These are phyloP conservation scores for Chrysolina haemoptera DNA, from an alignment of 2,888 invertebrate genomes.

Conservation along the genomic window DNA sequence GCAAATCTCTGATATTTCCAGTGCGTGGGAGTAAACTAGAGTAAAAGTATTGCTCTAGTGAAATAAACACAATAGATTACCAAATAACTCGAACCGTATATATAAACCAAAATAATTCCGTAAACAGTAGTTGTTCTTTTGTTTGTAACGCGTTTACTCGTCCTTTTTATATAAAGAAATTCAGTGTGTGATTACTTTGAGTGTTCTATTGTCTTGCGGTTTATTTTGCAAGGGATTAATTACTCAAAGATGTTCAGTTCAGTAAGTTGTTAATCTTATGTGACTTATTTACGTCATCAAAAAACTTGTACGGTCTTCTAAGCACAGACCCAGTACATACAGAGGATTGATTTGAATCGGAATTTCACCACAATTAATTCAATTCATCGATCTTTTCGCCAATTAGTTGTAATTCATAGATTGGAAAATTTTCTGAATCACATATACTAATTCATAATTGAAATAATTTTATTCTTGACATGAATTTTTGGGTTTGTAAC, in stretches of 20 bases:
- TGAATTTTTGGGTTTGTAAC: too few relatives aligned
- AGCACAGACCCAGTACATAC: too few relatives aligned
- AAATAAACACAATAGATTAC: constrained; percentile 68
- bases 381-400: too few relatives aligned
- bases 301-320: not conserved
- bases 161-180: constrained; percentile 1
- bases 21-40: constrained; percentile 64
- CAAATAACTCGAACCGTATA: constrained; percentile 63
- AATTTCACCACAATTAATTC: not conserved
- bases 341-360: not conserved
- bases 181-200: constrained; percentile 16
- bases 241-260: not conserved
- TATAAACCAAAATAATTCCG: constrained; percentile 67
- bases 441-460: too few relatives aligned
- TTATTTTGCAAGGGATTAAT: constrained; percentile 21
- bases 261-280: not conserved
- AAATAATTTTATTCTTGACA: too few relatives aligned
- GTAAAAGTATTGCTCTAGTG: constrained; percentile 67
- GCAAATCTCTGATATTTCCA: constrained; percentile 32
- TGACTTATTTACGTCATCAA: not conserved
- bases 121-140: constrained; percentile 44
- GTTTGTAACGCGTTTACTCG: constrained; percentile 49
- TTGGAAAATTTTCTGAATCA: too few relatives aligned
- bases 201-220: constrained; percentile 9
- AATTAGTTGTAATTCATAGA: too few relatives aligned